Conservation (phyloP, 2,888 invertebrate species). For the Drosophila paramelanica region DNA sequence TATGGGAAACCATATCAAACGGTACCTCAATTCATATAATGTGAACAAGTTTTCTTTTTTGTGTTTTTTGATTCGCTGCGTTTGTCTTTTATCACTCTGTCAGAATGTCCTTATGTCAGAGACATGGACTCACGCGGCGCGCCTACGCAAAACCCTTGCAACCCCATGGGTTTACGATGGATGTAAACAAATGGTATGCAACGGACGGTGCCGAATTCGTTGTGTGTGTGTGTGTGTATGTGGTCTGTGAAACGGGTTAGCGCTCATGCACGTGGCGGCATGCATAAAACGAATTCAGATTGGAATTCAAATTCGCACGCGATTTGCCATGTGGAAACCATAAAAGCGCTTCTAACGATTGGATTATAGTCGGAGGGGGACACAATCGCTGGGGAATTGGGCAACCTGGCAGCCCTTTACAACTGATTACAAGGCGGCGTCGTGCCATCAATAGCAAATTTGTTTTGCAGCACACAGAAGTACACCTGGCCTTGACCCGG, state of each 20-base stretch:
- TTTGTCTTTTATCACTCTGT: slow-evolving; percentile 36
- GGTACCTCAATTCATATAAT: slow-evolving; percentile 57
- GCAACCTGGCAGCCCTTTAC: slow-evolving; percentile 51
- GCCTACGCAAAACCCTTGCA: slow-evolving; percentile 28
- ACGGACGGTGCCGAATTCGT: neutral
- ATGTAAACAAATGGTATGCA: slow-evolving; percentile 12
- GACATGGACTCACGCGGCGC: slow-evolving; percentile 37
- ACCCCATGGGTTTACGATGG: slow-evolving; percentile 27
- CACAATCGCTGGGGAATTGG: slow-evolving; percentile 58
- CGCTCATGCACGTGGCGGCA: slow-evolving; percentile 31
- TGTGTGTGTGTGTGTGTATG: neutral
- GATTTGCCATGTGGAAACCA: slow-evolving; percentile 71
- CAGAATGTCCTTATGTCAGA: slow-evolving; percentile 17
- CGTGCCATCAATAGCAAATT: slow-evolving; percentile 67
- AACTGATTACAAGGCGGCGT: slow-evolving; percentile 65
- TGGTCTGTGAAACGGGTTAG: slow-evolving; percentile 1
- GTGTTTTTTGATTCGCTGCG: slow-evolving; percentile 19
- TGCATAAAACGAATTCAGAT: slow-evolving; percentile 46
- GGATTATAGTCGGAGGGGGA: slow-evolving; percentile 64
- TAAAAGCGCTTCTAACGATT: slow-evolving; percentile 71
- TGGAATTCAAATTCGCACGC: slow-evolving; percentile 77
- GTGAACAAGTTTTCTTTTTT: slow-evolving; percentile 30
- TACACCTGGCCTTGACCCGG: slow-evolving; percentile 56
- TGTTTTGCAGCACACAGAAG: slow-evolving; percentile 44
- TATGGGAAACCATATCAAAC: slow-evolving; percentile 54